Conservation (phyloP, 2,888 invertebrate species). For the Phania funesta region DNA sequence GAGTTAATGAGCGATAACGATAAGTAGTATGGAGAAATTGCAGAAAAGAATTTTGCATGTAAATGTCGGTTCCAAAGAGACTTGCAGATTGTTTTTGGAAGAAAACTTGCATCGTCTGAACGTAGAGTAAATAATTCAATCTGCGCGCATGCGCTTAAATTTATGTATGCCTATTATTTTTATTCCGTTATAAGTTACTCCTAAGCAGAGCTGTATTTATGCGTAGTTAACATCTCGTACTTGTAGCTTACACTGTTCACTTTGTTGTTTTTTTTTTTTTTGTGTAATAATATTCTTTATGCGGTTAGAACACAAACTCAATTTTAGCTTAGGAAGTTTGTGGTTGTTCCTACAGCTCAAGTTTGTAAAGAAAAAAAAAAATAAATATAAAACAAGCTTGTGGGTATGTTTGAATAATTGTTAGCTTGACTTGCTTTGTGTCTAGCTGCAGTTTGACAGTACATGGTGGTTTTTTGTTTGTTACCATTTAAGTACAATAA, state of each 20-base stretch:
- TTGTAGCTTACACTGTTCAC: background rate
- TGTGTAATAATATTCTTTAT: constrained; percentile 10
- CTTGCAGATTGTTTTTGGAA: too few relatives aligned
- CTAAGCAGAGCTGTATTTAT: background rate
- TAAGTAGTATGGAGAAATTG: too few relatives aligned
- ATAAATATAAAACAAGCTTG: background rate
- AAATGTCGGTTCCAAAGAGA: too few relatives aligned
- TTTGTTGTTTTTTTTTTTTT: background rate
- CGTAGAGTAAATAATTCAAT: too few relatives aligned
- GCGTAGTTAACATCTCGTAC: background rate
- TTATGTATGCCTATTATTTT: background rate
- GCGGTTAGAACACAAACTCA: constrained; percentile 31
- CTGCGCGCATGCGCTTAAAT: constrained; percentile 57
- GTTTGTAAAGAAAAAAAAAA: background rate
- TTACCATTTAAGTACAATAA: constrained; percentile 62
- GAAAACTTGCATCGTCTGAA: too few relatives aligned
- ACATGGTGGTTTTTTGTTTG: constrained; percentile 55
- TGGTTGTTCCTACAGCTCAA: constrained; percentile 23
- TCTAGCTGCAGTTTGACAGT: constrained; percentile 48
- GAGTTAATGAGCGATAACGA: too few relatives aligned
- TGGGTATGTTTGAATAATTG: background rate
- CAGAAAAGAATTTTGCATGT: too few relatives aligned
- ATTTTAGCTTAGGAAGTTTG: constrained; percentile 53
- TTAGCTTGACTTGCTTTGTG: background rate
- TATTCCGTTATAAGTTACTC: too few relatives aligned